These are phyloP conservation scores for Drosophila conformis DNA, from an alignment of 2,888 invertebrate species.

Conservation along the genomic window DNA sequence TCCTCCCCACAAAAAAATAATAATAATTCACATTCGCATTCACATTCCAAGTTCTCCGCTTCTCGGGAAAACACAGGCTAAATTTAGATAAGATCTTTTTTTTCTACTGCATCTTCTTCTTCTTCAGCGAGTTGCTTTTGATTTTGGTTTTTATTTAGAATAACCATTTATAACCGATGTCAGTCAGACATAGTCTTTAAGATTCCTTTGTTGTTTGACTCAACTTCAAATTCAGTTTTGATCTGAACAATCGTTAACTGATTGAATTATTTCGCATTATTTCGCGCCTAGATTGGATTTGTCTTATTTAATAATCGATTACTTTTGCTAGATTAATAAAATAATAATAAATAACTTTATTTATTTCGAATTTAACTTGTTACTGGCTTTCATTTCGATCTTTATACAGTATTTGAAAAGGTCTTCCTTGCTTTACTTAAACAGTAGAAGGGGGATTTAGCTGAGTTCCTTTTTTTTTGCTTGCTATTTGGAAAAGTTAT, in stretches of 20 bases:
- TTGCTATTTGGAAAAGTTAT: neutral
- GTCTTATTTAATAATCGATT: neutral
- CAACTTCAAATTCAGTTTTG: neutral
- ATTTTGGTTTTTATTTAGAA: neutral
- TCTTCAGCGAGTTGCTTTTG: neutral
- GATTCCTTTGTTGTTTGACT: neutral
- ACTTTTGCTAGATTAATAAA: neutral
- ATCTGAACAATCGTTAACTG: neutral
- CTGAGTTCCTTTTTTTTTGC: neutral
- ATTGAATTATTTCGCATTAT: neutral
- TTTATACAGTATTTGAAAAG: neutral
- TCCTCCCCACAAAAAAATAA: neutral
- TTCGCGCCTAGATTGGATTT: neutral
- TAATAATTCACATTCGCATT: neutral
- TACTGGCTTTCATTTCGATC: neutral
- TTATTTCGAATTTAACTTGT: neutral
- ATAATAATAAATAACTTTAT: too few species aligned
- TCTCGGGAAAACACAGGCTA: constrained; percentile 7
- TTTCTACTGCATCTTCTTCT: neutral
- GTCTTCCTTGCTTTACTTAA: neutral
- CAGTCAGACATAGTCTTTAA: neutral
- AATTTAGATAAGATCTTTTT: constrained; percentile 10
- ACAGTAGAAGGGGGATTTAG: neutral
- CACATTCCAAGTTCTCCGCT: constrained; percentile 11
- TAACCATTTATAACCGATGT: constrained; percentile 3